A percentile compares a stretch with the other conserved stretches of the same genome.
Evolutionary conservation across 2,113 vertebrate species (phyloP).

Genomic region (Lophotis ruficrista): DNA sequence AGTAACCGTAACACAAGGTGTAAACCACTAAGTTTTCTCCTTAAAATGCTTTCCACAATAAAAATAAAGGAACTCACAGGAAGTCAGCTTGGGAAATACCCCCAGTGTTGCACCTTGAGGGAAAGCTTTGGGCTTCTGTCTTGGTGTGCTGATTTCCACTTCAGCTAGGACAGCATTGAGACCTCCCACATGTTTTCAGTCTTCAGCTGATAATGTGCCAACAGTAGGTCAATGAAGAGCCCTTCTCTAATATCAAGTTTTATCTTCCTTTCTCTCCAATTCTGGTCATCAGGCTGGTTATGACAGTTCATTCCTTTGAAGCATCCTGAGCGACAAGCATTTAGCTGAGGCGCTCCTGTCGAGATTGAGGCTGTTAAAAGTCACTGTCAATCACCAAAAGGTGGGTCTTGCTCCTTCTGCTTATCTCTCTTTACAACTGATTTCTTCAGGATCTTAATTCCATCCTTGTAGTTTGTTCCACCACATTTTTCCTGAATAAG

Average conservation of each 20-base stretch:
- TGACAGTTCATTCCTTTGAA: slow-evolving; percentile 25
- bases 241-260: background rate
- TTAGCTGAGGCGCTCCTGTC: slow-evolving; percentile 21
- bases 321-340: background rate
- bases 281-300: slow-evolving; percentile 17
- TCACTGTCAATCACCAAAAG: slow-evolving; percentile 52
- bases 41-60: background rate
- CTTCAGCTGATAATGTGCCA: background rate
- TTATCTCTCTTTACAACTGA: slow-evolving; percentile 26
- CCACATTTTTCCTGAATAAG: background rate
- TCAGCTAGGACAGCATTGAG: background rate
- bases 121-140: background rate
- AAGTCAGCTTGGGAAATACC: background rate
- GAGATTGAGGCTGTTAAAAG: slow-evolving; percentile 49
- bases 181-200: background rate
- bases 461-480: background rate
- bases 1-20: background rate
- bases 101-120: background rate
- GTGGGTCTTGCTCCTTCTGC: slow-evolving; percentile 8
- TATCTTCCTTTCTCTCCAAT: background rate
- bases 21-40: background rate
- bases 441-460: background rate
- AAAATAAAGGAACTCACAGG: background rate
- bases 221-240: background rate
- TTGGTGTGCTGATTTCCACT: background rate